Conservation (phyloP, 1,140 invertebrate species). For the Drosophila biarmipes region DNA sequence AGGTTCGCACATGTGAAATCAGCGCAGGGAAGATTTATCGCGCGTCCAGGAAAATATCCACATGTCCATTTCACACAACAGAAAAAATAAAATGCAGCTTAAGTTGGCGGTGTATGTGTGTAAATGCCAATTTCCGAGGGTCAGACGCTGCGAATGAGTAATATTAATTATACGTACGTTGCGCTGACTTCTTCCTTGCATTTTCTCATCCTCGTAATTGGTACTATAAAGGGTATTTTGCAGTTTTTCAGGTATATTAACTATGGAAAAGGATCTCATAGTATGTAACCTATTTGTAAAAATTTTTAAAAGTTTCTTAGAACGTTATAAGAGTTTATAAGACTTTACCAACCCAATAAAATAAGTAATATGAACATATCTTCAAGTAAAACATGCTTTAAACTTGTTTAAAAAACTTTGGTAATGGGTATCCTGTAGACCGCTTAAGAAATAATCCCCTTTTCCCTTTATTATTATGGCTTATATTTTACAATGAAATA, state of each 20-base stretch:
- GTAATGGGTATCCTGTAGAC: not conserved
- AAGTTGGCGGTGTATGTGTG: not conserved
- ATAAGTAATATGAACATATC: too few species aligned
- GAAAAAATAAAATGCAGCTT: conserved; percentile 22
- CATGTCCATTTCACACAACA: conserved; percentile 46
- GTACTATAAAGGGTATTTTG: conserved; percentile 10
- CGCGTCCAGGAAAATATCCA: conserved; percentile 49
- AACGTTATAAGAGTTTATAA: too few species aligned
- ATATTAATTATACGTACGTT: conserved; percentile 64
- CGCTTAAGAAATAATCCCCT: not conserved
- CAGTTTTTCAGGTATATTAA: not conserved
- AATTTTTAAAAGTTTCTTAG: too few species aligned
- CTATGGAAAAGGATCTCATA: not conserved
- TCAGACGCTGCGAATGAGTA: conserved; percentile 64
- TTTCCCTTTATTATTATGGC: conserved; percentile 26
- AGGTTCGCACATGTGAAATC: conserved; percentile 72
- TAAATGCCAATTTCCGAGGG: conserved; percentile 20
- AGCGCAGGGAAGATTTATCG: conserved; percentile 69
- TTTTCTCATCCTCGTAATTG: conserved; percentile 8
- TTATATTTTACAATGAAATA: conserved; percentile 43
- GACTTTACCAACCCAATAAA: too few species aligned
- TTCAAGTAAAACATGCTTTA: too few species aligned
- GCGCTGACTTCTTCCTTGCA: conserved; percentile 21
- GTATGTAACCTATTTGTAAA: too few species aligned
- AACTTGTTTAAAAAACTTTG: too few species aligned